Evolutionary conservation across 2,888 invertebrate species (phyloP).

Genomic region (Myathropa florea): DNA sequence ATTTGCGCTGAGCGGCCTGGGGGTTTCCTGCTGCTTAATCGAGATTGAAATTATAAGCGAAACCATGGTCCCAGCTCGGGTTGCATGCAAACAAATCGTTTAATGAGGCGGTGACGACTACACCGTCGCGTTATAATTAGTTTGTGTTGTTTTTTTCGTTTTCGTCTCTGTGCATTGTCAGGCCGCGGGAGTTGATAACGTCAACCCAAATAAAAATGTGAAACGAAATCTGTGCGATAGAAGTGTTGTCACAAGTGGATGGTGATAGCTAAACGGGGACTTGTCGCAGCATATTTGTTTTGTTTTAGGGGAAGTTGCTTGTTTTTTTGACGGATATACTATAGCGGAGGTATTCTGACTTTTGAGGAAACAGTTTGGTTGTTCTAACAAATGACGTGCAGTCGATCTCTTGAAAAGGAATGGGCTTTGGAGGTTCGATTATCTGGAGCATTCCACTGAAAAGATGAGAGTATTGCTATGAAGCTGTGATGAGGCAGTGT

Average conservation of each 20-base stretch:
- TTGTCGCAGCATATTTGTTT: too few relatives aligned
- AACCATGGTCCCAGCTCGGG: background rate
- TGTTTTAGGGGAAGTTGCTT: background rate
- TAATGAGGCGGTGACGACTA: background rate
- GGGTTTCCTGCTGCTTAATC: background rate
- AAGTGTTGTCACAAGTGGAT: background rate
- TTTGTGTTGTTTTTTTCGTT: background rate
- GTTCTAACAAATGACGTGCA: too few relatives aligned
- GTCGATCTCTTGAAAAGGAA: too few relatives aligned
- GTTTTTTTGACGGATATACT: too few relatives aligned
- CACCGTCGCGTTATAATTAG: conserved; percentile 7
- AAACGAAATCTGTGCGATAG: background rate
- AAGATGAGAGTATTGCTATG: too few relatives aligned
- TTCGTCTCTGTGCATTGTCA: too few relatives aligned
- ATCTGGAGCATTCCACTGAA: too few relatives aligned
- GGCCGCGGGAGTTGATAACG: background rate
- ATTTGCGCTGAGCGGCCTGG: conserved; percentile 4
- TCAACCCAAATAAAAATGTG: background rate
- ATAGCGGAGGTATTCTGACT: too few relatives aligned
- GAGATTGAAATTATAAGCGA: background rate
- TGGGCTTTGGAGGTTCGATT: too few relatives aligned
- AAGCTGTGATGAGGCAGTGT: too few relatives aligned
- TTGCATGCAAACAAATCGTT: conserved; percentile 35
- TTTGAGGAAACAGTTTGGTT: too few relatives aligned
- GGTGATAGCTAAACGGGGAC: background rate